Evolutionary conservation across 2,888 invertebrate genomes (phyloP), one percentile per base, ranked within the genome.

Genomic region (Drosophila cyrtoloma): DNA sequence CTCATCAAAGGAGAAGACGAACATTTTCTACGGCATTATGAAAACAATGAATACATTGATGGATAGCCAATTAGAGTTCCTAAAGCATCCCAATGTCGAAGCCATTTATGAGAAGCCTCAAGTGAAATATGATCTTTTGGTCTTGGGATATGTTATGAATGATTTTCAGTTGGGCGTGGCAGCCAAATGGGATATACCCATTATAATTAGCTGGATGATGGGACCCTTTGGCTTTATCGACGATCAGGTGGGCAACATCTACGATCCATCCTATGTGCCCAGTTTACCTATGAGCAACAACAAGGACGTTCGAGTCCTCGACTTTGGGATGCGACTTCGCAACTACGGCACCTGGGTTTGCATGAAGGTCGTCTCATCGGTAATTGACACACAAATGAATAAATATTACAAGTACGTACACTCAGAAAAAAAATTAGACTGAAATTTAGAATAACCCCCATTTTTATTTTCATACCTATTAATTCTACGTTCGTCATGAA

Each of bases 81-180:
- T 90, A 10, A 51, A 71, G 10, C 79, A 92, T 64, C 69, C 86
- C 14, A 83, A 82, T 5, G 86, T 92, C 10, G 86, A 80, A 4
- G 60, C 65, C 0, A 61, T 93, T 0, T 87, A 92, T 59, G 85
- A 92, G 9, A 39, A 67, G 6, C 85, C 86, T 0, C 60, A 69
- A 22, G 55, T 62, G 7, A 81, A 86, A 28, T 93, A 91, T 14
- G 93, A 93, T 81, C 73, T 92, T 19, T 69, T 93, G 5, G 71
- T 93, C 5, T 37, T 92, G 30, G 93, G 93, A 12, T 87, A 88
- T 50, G 81, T 92, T 32, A 69, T 91, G 33, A 93, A 92, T 56
- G 92, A 93, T 5, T 91, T 88, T 28, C 84, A 91, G 33, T 19
- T 93, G 42, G 93, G 93, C 26, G 32, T 93, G 26, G 92, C 89